A percentile compares a stretch with the other conserved stretches of the same genome.
Conservation (phyloP, 2,888 invertebrate species). For the Palloptera scutellata region DNA sequence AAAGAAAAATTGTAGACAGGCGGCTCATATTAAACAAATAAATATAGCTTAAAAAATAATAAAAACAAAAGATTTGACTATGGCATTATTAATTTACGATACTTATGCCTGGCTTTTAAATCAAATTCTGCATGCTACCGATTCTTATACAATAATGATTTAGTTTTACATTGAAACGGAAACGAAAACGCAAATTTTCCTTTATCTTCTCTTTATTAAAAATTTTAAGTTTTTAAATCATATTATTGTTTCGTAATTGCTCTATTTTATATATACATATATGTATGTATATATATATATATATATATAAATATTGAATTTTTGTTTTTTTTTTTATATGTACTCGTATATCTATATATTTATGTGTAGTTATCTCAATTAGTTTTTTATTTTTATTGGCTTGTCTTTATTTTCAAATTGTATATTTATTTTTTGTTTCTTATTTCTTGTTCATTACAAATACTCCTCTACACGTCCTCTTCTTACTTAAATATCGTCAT, state of each 20-base stretch:
- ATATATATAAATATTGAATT: constrained; percentile 10
- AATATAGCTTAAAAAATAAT: too few species aligned
- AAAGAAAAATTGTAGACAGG: too few species aligned
- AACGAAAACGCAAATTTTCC: not conserved
- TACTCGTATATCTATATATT: constrained; percentile 2
- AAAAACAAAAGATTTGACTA: too few species aligned
- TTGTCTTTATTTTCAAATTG: constrained; percentile 20
- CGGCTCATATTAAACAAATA: too few species aligned
- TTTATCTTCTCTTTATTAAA: constrained; percentile 35
- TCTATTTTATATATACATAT: constrained; percentile 30
- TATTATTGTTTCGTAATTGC: constrained; percentile 37
- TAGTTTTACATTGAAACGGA: not conserved
- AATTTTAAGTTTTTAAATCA: constrained; percentile 30
- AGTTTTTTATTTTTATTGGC: not conserved
- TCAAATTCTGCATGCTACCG: too few species aligned
- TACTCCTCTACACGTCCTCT: not conserved
- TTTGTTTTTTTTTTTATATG: constrained; percentile 22
- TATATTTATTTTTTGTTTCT: constrained; percentile 22
- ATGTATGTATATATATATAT: not conserved
- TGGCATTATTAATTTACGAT: too few species aligned
- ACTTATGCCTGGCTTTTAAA: too few species aligned
- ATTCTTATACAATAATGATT: too few species aligned
- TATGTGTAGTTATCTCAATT: too few species aligned
- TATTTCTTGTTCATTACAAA: constrained; percentile 1
- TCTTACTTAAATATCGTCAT: too few species aligned